Conservation (phyloP, 2,113 vertebrate species). For the Pogonocichla stellata region DNA sequence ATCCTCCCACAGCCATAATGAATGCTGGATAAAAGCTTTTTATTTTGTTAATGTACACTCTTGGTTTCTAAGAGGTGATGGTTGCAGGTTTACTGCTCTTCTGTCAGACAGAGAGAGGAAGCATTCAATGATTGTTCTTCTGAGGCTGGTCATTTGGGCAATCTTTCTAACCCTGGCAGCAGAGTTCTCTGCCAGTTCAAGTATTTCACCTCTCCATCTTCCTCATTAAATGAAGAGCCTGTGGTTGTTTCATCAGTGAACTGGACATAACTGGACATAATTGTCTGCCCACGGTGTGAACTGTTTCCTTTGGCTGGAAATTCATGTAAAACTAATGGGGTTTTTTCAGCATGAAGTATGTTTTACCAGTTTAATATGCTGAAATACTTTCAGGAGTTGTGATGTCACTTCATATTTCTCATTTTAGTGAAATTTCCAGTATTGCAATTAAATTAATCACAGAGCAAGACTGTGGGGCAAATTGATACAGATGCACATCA, state of each 20-base stretch:
- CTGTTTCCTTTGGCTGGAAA: neutral
- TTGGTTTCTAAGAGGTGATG: neutral
- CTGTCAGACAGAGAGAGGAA: neutral
- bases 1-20: neutral
- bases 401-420: neutral
- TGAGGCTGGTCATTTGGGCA: neutral
- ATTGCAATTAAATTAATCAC: neutral
- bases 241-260: neutral
- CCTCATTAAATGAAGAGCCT: neutral
- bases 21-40: neutral
- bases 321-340: neutral
- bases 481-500: neutral
- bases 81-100: neutral
- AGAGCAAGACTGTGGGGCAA: neutral
- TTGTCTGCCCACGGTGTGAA: neutral
- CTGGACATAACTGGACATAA: neutral
- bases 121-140: neutral
- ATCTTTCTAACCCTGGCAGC: neutral
- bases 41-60: neutral
- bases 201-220: neutral
- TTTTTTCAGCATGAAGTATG: neutral
- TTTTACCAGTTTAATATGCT: neutral
- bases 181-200: neutral
- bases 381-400: neutral
- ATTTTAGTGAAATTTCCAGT: neutral